These are phyloP conservation scores for Ylistrum balloti DNA, from an alignment of 1,140 invertebrate genomes.

Conservation along the genomic window DNA sequence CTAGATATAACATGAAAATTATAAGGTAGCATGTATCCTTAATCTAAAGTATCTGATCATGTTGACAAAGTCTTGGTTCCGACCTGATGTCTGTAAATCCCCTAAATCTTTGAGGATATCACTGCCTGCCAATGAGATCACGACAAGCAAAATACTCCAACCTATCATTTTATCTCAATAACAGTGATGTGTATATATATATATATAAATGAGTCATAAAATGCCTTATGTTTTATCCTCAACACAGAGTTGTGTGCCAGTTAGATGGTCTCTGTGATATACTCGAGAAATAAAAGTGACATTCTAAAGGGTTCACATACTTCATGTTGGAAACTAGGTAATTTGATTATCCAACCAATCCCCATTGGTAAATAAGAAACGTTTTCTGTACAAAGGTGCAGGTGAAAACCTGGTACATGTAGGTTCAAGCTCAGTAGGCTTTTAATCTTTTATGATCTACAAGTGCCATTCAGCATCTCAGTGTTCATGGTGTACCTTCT, in stretches of 20 bases:
- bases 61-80: not conserved
- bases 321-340: not conserved
- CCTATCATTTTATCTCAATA: not conserved
- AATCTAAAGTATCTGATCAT: too few species aligned
- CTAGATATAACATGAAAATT: too few species aligned
- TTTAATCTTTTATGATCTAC: too few species aligned
- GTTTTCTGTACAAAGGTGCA: not conserved
- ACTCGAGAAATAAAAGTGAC: conserved; percentile 4
- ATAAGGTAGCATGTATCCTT: too few species aligned
- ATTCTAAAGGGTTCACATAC: conserved; percentile 5
- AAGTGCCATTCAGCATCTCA: too few species aligned
- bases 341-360: not conserved
- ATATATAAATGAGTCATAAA: not conserved
- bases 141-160: not conserved
- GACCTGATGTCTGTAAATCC: not conserved
- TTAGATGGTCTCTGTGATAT: not conserved
- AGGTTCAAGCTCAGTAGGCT: not conserved
- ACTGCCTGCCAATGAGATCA: not conserved
- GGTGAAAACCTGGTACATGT: not conserved
- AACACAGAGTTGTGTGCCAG: not conserved
- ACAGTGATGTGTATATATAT: not conserved
- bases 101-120: not conserved
- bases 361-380: not conserved
- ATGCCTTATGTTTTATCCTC: not conserved
- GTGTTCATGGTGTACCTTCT: too few species aligned